Evolutionary conservation across 2,888 invertebrate species (phyloP), one percentile per base, ranked within the genome.

Genomic region (Euproctis similis): DNA sequence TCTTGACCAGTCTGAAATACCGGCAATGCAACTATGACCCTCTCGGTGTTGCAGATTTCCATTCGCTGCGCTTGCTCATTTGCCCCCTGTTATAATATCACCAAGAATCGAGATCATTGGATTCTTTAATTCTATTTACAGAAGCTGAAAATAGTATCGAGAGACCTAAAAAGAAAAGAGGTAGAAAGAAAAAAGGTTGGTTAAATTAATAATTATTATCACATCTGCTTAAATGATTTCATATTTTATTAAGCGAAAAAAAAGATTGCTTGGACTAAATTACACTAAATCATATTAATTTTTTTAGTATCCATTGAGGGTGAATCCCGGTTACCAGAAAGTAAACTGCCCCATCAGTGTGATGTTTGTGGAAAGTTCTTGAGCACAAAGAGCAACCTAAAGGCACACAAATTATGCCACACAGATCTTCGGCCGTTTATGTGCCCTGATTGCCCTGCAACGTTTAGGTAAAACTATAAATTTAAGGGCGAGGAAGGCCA

Each of bases 341-440:
- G 75, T 42, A 77, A 72, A 36, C 36, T 69, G 13, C 78, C 81
- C 0, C 80, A 81, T 25, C 82, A 84, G 31, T 84, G 84, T 24
- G 82, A 84, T 31, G 47, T 74, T 0, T 84, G 84, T 10, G 84
- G 84, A 30, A 84, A 82, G 42, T 60, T 82, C 11, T 58, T 84
- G 0, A 81, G 80, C 35, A 80, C 72, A 1, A 74, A 71, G 24
- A 80, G 82, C 26, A 84, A 84, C 18, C 44, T 84, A 24, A 81
- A 76, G 30, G 77, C 80, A 0, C 84, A 84, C 36, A 80, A 80
- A 38, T 56, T 80, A 10, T 78, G 78, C 30, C 82, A 84, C 45
- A 76, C 81, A 0, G 75, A 77, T 30, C 52, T 66, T 1, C 38
- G 82, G 8, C 82, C 82, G 0, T 81, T 57, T 32, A 56, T 64